Evolutionary conservation across 2,797 vertebrate species (phyloP), one percentile per base, ranked within the genome.

Genomic region (Gobionotothen gibberifrons): DNA sequence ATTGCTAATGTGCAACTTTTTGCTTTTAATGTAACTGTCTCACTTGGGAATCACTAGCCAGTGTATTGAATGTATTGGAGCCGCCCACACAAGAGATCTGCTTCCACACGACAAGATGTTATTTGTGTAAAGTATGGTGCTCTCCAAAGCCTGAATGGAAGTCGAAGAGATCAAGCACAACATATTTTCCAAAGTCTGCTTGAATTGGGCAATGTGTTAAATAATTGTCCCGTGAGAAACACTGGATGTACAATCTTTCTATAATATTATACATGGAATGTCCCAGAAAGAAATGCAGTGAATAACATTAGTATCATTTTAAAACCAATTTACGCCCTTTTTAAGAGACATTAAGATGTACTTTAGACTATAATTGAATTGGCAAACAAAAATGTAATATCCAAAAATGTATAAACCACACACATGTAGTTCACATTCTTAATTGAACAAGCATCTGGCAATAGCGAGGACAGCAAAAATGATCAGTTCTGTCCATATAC

Each of bases 1-100:
- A 83, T 83, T 86, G 82, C 55, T 82, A 65, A 65, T 65, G 62
- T 80, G 75, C 58, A 77, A 85, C 81, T 82, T 84, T 78, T 73
- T 72, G 12, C 74, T 47, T 80, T 36, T 9, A 36, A 36, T 36
- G 32, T 47, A 36, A 36, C 32, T 36, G 32, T 36, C 32, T 48
- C 16, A 0, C 43, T 22, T 14, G 14, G 56, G 42, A 59, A 56
- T 39, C 47, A n/a, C 44, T 32, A 4, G 32, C 1, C 48, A 17
- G 3, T 17, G 21, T n/a, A 48, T 17, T 51, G 9, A 16, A 56
- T 64, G 16, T 11, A 39, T 44, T 36, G 17, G 0, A 1, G 19
- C 26, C 1, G 14, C 44, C 21, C 16, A 49, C 26, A 36, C 48
- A 55, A 55, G 26, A 52, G 26, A 52, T n/a, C 29, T 7, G 26